These are phyloP conservation scores for Lasioglossum calceatum DNA, from an alignment of 2,888 invertebrate species.

Conservation along the genomic window DNA sequence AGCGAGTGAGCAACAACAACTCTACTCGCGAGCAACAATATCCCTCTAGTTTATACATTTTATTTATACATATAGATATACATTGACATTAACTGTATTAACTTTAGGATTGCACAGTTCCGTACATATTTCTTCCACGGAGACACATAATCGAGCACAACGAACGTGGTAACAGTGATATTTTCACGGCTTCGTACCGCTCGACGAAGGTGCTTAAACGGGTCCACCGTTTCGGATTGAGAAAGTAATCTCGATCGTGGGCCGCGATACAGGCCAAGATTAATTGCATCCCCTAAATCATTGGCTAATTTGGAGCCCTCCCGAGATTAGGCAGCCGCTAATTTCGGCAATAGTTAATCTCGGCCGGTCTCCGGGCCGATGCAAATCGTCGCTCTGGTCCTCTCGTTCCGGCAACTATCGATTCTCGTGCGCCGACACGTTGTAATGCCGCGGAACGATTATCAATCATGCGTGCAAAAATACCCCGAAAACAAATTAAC, in stretches of 20 bases:
- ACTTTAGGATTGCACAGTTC: neutral
- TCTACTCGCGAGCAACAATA: too few relatives aligned
- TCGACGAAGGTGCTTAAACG: neutral
- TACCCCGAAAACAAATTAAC: conserved; percentile 71
- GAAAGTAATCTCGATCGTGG: conserved; percentile 38
- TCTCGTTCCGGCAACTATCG: conserved; percentile 36
- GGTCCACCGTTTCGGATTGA: conserved; percentile 14
- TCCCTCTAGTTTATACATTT: too few relatives aligned
- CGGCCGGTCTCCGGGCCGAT: neutral
- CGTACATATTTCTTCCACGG: neutral
- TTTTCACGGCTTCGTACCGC: neutral
- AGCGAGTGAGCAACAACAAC: too few relatives aligned
- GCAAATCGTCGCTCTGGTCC: conserved; percentile 35
- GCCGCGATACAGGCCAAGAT: conserved; percentile 33
- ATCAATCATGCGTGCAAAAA: conserved; percentile 58
- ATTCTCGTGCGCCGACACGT: conserved; percentile 28
- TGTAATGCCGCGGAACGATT: conserved; percentile 23
- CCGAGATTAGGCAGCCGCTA: conserved; percentile 42
- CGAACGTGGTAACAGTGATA: neutral
- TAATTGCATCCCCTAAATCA: conserved; percentile 52
- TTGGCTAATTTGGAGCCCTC: conserved; percentile 34
- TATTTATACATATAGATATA: too few relatives aligned
- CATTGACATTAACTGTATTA: neutral
- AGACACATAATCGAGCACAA: neutral
- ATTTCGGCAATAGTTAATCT: conserved; percentile 39